phyloP scores from a whole-genome alignment of 2,888 invertebrate genomes.

The Tanytarsus gracilentus region DNA sequence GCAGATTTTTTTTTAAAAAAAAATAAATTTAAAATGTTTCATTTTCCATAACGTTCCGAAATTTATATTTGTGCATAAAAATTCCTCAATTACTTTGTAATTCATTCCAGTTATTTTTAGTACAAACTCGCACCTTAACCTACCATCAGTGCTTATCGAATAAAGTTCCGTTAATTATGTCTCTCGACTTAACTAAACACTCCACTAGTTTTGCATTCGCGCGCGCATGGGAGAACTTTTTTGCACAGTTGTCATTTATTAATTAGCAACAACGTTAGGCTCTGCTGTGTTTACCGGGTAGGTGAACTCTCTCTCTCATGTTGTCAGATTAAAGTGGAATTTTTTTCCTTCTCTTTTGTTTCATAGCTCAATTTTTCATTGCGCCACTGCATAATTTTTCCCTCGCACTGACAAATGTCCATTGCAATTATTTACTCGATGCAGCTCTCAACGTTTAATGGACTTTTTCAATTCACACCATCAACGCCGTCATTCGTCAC shows the following conservation, averaged over 20 bases:
- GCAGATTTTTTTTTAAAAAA: no score
- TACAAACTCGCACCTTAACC: no score
- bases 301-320: no score
- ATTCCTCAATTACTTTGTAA: no score
- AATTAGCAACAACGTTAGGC: not conserved
- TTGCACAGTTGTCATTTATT: slow-evolving; percentile 10
- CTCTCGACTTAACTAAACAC: not conserved
- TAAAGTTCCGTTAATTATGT: not conserved
- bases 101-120: no score
- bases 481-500: not conserved
- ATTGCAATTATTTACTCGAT: slow-evolving; percentile 23
- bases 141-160: no score
- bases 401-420: slow-evolving; percentile 6
- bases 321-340: no score
- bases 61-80: no score
- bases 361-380: not conserved
- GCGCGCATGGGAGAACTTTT: not conserved
- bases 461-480: slow-evolving; percentile 26
- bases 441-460: slow-evolving; percentile 20
- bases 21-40: no score
- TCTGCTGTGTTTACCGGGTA: no score
- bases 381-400: not conserved
- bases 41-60: no score
- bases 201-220: not conserved
- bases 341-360: no score